Evolutionary conservation across 2,113 vertebrate species (phyloP), one percentile per base, ranked within the genome.

Genomic region (Patagioenas fasciata): DNA sequence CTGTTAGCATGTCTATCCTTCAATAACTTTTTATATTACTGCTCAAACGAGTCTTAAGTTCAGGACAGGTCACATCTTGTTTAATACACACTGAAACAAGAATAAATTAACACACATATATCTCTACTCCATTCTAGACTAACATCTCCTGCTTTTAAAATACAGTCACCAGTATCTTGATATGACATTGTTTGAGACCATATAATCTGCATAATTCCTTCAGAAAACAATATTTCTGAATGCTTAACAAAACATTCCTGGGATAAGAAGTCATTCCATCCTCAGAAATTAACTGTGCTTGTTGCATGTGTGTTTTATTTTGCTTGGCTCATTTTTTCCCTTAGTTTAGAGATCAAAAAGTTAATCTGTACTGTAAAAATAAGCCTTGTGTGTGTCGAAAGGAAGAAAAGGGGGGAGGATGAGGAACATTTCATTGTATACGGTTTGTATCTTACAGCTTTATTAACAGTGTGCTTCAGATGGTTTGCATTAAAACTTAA

Each of bases 401-500:
- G 28, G 25, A 40, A 73, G n/a, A 70, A 51, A 20, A 4, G 8
- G n/a, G 36, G 31, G 57, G 20, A 60, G 29, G 61, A 87, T 19
- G n/a, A 28, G 50, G 19, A 93, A 62, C 7, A 57, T 81, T 95
- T 79, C 54, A 32, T 70, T 4, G 2, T 51, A 32, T 74, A 48
- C 20, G 11, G 23, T 32, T 58, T 92, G 53, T 60, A 77, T 71
- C 62, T 91, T 85, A 66, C 84, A 93, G 32, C 18, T 92, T 96
- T 96, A 81, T 69, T 93, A 93, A 80, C 77, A 89, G 28, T 67
- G 24, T 61, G 10, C 44, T 87, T 93, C 95, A 96, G 65, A 94
- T 92, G 80, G 36, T 96, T 96, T 93, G 48, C 66, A 92, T 96
- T 94, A 95, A 92, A 91, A 89, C 61, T 89, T 89, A 51, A 84